These are phyloP conservation scores for Indri indri DNA, from an alignment of 2,113 vertebrate genomes.

Conservation along the genomic window DNA sequence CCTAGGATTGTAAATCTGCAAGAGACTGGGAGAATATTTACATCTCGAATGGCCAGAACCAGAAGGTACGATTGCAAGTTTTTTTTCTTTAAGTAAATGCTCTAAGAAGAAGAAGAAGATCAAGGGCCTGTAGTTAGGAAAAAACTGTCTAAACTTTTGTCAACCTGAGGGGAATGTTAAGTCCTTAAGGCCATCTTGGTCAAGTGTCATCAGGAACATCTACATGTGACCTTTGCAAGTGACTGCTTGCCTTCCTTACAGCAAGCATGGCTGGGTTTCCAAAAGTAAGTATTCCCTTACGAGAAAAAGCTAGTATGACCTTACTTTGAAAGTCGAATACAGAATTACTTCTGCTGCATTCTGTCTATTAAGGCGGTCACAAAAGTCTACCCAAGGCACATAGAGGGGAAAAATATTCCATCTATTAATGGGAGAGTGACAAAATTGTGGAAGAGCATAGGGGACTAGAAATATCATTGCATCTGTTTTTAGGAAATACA, in stretches of 20 bases:
- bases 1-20: too few species aligned
- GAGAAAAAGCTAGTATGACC: background rate
- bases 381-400: background rate
- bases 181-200: background rate
- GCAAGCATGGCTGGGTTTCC: background rate
- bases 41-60: too few species aligned
- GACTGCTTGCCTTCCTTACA: background rate
- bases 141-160: background rate
- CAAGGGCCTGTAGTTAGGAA: background rate
- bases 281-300: background rate
- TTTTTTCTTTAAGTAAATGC: too few species aligned
- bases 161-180: background rate
- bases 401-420: background rate
- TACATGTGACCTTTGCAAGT: background rate
- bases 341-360: background rate
- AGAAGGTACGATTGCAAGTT: too few species aligned
- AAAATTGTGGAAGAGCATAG: background rate
- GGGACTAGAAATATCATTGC: background rate
- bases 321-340: background rate
- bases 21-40: too few species aligned
- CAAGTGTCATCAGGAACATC: background rate
- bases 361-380: background rate
- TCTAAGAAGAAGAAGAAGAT: too few species aligned
- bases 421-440: background rate
- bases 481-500: background rate